A percentile compares a stretch with the other conserved stretches of the same genome.
phyloP scores from a whole-genome alignment of 2,113 vertebrate genomes.

The Dicaeum eximium region DNA sequence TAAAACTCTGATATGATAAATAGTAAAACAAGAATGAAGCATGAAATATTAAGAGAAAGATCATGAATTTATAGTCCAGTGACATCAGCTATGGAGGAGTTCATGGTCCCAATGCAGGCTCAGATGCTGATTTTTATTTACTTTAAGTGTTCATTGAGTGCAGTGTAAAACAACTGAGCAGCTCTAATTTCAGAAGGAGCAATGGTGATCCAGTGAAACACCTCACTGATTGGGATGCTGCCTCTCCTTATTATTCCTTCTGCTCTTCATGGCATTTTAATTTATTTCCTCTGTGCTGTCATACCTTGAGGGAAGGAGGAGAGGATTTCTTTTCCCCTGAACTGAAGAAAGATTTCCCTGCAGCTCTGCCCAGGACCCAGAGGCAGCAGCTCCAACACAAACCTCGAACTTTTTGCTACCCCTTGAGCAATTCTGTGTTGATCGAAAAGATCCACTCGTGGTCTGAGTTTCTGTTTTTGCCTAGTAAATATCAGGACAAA shows the following conservation, averaged over 20 bases:
- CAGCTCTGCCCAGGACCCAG: background rate
- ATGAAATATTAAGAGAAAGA: background rate
- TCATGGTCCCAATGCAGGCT: background rate
- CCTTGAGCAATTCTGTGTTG: background rate
- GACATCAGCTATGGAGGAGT: background rate
- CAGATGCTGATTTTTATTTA: background rate
- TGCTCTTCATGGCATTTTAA: background rate
- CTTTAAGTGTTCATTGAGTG: background rate
- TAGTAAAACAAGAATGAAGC: background rate
- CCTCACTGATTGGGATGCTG: background rate
- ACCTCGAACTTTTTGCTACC: background rate
- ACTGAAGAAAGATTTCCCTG: background rate
- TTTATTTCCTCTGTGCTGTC: background rate
- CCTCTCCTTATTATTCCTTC: background rate
- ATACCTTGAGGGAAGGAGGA: background rate
- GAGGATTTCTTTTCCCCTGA: background rate
- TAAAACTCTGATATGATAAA: background rate
- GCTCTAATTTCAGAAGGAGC: background rate
- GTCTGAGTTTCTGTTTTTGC: background rate
- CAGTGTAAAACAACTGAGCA: background rate
- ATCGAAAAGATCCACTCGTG: background rate
- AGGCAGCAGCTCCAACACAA: background rate
- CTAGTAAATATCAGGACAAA: background rate
- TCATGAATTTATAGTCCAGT: background rate
- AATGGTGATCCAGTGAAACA: background rate